Conservation (phyloP, 2,888 invertebrate genomes). For the Aplocera efformata region DNA sequence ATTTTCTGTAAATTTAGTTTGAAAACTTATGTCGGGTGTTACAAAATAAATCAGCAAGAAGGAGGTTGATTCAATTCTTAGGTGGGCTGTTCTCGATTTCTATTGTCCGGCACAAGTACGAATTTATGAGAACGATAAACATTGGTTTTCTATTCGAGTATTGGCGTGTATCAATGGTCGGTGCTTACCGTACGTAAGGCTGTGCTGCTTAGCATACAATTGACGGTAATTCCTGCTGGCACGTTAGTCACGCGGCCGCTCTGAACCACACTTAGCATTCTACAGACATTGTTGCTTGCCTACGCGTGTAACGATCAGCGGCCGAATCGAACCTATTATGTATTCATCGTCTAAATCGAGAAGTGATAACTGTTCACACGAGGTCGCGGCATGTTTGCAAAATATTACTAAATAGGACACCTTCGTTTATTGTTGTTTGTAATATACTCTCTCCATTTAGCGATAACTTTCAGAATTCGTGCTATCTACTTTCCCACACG, state of each 20-base stretch:
- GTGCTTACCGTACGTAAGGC: conserved; percentile 32
- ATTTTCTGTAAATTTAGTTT: not conserved
- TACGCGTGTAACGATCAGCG: conserved; percentile 60
- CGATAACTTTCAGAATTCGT: conserved; percentile 16
- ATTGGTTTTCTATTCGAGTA: conserved; percentile 20
- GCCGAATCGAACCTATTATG: conserved; percentile 41
- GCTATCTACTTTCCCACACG: conserved; percentile 18
- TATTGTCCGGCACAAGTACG: conserved; percentile 14
- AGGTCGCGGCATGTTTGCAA: conserved; percentile 66
- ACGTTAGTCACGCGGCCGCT: conserved; percentile 70
- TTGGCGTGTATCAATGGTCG: conserved; percentile 33
- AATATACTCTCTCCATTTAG: conserved; percentile 23
- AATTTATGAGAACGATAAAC: conserved; percentile 20
- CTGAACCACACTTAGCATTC: conserved; percentile 65
- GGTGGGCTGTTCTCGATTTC: conserved; percentile 11
- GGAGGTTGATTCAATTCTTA: conserved; percentile 3
- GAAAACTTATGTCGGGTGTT: not conserved
- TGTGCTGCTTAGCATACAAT: conserved; percentile 69
- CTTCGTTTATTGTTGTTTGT: conserved; percentile 21
- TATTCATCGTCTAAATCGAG: conserved; percentile 47
- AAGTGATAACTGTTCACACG: conserved; percentile 71
- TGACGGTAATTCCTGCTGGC: conserved; percentile 64
- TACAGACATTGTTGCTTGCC: conserved; percentile 47
- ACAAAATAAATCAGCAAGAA: conserved; percentile 4
- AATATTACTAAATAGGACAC: conserved; percentile 53